Evolutionary conservation across 2,888 invertebrate genomes (phyloP).

Genomic region (Drosophila greeni): DNA sequence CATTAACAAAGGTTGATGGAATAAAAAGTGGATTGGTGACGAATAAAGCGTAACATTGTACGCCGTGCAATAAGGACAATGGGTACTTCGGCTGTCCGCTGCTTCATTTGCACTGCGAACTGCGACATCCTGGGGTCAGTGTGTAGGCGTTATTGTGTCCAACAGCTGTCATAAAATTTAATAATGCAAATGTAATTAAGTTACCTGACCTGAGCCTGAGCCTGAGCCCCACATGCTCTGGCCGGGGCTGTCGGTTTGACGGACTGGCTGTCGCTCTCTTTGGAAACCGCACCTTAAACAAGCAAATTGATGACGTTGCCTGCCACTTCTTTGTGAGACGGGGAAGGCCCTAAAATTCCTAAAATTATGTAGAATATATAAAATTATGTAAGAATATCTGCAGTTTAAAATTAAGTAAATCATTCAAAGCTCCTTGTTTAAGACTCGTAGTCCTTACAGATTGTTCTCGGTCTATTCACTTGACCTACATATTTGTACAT

Average conservation of each 20-base stretch:
- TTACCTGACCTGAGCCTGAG: slow-evolving; percentile 54
- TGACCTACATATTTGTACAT: slow-evolving; percentile 2
- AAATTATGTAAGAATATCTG: background rate
- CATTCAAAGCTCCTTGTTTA: background rate
- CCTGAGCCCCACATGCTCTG: slow-evolving; percentile 19
- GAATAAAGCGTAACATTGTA: slow-evolving; percentile 8
- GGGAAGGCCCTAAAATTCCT: background rate
- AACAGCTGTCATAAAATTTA: slow-evolving; percentile 75
- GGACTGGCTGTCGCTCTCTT: slow-evolving; percentile 10
- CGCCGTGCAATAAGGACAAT: background rate
- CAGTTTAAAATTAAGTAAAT: background rate
- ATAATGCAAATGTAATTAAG: slow-evolving; percentile 77
- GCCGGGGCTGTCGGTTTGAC: background rate
- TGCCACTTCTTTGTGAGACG: background rate
- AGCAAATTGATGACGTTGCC: slow-evolving; percentile 20
- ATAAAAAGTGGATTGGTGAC: slow-evolving; percentile 1
- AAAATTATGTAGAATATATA: slow-evolving; percentile 1
- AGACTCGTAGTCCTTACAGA: background rate
- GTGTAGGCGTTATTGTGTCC: slow-evolving; percentile 49
- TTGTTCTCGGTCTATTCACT: background rate
- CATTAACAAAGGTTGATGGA: background rate
- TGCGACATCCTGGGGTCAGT: slow-evolving; percentile 24
- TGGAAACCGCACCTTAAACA: slow-evolving; percentile 12
- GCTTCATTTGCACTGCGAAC: slow-evolving; percentile 46
- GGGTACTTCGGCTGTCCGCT: background rate